A percentile compares a stretch with the other conserved stretches of the same genome.
Conservation (phyloP, 2,888 invertebrate species). For the Dascillus cervinus region DNA sequence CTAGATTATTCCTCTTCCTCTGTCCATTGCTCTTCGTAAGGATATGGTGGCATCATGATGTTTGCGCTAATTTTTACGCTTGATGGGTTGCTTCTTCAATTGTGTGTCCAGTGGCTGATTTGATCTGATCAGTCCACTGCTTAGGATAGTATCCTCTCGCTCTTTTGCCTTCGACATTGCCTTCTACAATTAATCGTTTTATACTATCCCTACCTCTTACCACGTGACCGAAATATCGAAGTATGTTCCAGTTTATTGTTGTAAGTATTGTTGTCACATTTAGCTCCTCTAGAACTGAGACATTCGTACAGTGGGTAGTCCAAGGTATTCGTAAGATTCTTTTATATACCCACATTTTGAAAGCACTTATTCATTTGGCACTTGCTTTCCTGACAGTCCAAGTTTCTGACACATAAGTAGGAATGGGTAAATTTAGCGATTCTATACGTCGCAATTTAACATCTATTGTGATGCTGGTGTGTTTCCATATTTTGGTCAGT, state of each 20-base stretch:
- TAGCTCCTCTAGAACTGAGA: slow-evolving; percentile 1
- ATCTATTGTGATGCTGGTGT: neutral
- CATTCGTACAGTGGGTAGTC: slow-evolving; percentile 3
- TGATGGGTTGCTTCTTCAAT: neutral
- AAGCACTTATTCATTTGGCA: slow-evolving; percentile 1
- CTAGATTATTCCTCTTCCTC: no score
- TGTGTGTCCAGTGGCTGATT: neutral
- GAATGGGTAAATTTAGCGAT: slow-evolving; percentile 2
- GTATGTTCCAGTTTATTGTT: neutral
- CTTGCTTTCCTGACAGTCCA: slow-evolving; percentile 1
- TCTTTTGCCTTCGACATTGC: neutral
- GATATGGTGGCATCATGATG: no score
- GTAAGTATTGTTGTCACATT: neutral
- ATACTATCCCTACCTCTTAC: slow-evolving; percentile 1
- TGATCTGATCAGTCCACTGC: slow-evolving; percentile 1
- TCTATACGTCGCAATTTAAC: neutral
- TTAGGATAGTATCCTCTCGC: slow-evolving; percentile 2
- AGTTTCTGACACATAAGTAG: slow-evolving; percentile 1
- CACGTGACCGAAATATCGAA: neutral
- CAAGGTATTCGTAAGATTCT: slow-evolving; percentile 1
- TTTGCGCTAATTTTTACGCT: no score
- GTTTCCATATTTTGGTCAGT: slow-evolving; percentile 1
- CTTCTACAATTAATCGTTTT: slow-evolving; percentile 1
- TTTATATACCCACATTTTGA: neutral
- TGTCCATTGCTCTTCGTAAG: no score